Base-by-base conservation (phyloP, 2,113 vertebrate genomes). In the Rhizomys pruinosus region DNA sequence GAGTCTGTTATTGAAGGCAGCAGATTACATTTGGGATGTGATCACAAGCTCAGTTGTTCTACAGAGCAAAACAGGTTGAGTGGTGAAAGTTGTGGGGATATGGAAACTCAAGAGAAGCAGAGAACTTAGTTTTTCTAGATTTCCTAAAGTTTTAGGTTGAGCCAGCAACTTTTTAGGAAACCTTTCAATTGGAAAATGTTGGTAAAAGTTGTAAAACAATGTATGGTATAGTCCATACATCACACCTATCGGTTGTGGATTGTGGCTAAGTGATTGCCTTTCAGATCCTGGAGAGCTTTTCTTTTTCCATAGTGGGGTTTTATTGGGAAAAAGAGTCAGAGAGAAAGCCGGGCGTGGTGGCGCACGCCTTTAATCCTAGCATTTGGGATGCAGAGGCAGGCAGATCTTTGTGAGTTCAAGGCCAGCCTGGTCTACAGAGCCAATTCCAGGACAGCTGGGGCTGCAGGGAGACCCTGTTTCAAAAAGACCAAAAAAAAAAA, bases 71-170 rank as follows among this genome's bases (percentile, higher is more conserved):
- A 55, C 32, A 52, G 82, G 72, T n/a, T 39, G 19, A 66, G 17
- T 59, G 22, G 39, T 3, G 52, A 42, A 52, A 44, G 63, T 16
- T 9, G 37, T 44, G 71, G 29, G 7, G 63, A 22, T 19, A 3
- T 82, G 66, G 9, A 87, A 25, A 68, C 27, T 7, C n/a, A 39
- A 52, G 39, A 78, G 32, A 84, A 27, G 44, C 61, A 27, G 12
- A 9, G 7, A 42, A 37, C 34, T 19, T 9, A 34, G 27, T 55
- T 47, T 91, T 84, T 23, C 25, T 19, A 90, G 77, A 52, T 82
- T 82, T 84, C 82, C 39, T 71, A 72, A n/a, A 63, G 37, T 72
- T 94, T 87, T 52, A 77, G 44, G 25, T 47, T 80, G 66, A 13
- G 47, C 2, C 17, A 78, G 22, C 4, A 74, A 55, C 85, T 63